Evolutionary conservation across 2,888 invertebrate genomes (phyloP), one percentile per base, ranked within the genome.

Genomic region (Lasioglossum zephyrum): DNA sequence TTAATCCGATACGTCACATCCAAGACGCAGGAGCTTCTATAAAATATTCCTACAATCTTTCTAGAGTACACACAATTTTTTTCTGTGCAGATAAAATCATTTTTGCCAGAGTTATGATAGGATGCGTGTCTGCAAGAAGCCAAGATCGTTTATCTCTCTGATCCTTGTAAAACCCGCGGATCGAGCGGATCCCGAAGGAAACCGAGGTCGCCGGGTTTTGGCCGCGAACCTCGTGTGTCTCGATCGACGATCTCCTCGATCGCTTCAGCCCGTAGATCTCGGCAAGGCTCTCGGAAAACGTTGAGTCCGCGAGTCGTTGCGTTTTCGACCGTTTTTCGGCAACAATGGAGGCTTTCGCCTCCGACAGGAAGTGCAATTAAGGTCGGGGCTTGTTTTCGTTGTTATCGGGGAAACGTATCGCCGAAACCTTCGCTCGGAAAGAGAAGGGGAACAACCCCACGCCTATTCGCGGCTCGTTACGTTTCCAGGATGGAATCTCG

Each of bases 361-460:
- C 47, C 36, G 81, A 60, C 81, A 57, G 86, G 81, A 84, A 81
- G 22, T 66, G 74, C 81, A 75, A 86, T 86, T 85, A 81, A 85
- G 85, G 85, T 44, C 85, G 77, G 63, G 63, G 66, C 44, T 44
- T 44, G 85, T 79, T 83, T 76, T 66, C 84, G 18, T 13, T 73
- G 79, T 77, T 86, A 86, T 86, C 85, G 77, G 36, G 73, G 74
- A 81, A 77, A 86, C 60, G 72, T 22, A 84, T 79, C 84, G 60
- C 73, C 73, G 73, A 79, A 79, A 79, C 79, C 60, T 63, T 57
- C 69, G 79, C 57, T 39, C 57, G 44, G 70, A 39, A 49, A 39
- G 36, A 72, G 73, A 36, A 66, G 66, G 36, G 31, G 66, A 66
- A 9, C 36, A 8, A 36, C 66, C 66, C 36, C 66, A 9, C 66